Evolutionary conservation across 2,113 vertebrate species (phyloP).

Genomic region (Grammomys dolichurus): DNA sequence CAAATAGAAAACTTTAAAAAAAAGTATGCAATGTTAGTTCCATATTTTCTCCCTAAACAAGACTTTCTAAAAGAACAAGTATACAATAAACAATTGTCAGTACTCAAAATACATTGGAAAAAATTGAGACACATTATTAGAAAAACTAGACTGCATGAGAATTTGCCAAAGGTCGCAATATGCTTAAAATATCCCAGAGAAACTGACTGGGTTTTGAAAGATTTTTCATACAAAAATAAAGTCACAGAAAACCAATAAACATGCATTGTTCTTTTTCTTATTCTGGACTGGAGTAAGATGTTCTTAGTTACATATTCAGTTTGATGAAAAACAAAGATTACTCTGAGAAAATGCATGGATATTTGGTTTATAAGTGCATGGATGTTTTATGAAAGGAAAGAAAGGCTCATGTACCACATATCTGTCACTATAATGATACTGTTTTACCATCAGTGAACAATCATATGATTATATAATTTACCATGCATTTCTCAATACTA

Average conservation of each 20-base stretch:
- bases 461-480: not conserved
- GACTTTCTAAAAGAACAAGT: constrained; percentile 4
- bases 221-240: constrained; percentile 28
- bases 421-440: not conserved
- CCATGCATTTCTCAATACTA: not conserved
- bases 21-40: not conserved
- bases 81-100: constrained; percentile 10
- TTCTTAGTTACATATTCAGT: constrained; percentile 25
- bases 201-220: not conserved
- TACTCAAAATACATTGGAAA: not conserved
- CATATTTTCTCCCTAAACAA: not conserved
- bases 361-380: not conserved
- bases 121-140: not conserved
- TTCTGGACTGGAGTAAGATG: not conserved
- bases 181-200: constrained; percentile 36
- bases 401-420: not conserved
- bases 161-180: not conserved
- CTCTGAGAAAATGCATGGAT: not conserved
- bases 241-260: not conserved
- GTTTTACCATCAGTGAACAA: not conserved
- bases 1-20: not conserved
- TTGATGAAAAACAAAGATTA: not conserved
- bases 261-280: not conserved
- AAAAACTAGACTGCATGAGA: not conserved
- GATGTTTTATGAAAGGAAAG: not conserved